Conservation (phyloP, 2,888 invertebrate species). For the Sarcophaga caerulescens region DNA sequence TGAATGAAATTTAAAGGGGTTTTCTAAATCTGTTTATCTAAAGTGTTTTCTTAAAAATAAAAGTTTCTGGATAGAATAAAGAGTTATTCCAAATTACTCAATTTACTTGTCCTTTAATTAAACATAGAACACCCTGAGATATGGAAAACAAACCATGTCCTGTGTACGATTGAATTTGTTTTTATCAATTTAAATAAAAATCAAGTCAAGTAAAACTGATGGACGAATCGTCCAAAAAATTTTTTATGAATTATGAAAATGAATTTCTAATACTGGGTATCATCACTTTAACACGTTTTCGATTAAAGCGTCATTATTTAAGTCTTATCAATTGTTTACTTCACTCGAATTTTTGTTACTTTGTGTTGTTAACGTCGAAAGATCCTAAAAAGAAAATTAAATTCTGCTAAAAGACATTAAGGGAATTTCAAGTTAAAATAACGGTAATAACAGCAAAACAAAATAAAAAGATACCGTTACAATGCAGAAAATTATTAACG, state of each 20-base stretch:
- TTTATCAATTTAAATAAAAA: no score
- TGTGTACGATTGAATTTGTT: no score
- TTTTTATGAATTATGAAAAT: background rate
- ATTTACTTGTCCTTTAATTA: no score
- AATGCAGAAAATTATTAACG: background rate
- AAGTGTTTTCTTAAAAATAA: no score
- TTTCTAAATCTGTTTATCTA: no score
- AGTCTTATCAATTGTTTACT: constrained; percentile 22
- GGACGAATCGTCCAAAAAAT: no score
- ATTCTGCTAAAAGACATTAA: background rate
- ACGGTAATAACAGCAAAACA: background rate
- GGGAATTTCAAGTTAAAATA: background rate
- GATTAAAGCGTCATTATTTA: constrained; percentile 74
- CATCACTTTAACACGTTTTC: constrained; percentile 77
- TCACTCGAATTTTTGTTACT: background rate
- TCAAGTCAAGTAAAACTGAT: no score
- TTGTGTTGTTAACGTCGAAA: background rate
- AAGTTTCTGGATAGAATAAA: no score
- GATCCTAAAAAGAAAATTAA: background rate
- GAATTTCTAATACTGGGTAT: constrained; percentile 46
- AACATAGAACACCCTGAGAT: no score
- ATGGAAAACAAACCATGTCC: no score
- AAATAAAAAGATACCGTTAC: constrained; percentile 19
- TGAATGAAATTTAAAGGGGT: no score
- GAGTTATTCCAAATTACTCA: no score